Evolutionary conservation across 2,888 invertebrate species (phyloP), one percentile per base, ranked within the genome.

Genomic region (Rambutsinella grinnellia): DNA sequence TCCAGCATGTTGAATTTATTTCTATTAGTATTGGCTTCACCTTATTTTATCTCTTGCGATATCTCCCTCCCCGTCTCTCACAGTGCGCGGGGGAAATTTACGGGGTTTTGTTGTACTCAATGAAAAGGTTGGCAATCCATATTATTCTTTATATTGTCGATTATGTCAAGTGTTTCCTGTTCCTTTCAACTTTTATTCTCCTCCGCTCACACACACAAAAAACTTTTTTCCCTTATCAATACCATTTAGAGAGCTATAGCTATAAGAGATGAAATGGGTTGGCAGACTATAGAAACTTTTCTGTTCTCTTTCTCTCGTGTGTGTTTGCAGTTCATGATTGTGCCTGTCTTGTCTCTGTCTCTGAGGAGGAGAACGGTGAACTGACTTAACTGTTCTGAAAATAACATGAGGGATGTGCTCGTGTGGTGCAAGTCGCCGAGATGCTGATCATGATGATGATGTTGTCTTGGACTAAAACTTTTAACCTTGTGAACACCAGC

Each of bases 91-190:
- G 13, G 36, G 13, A 36, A 36, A 36, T 36, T 36, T 36, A 36
- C 36, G 36, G 36, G 6, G 13, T 36, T 36, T 36, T 36, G 36
- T 36, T 36, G 36, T 36, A 36, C 13, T 36, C 6, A 36, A 36
- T 36, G 36, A 36, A 36, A 36, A 36, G 36, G 36, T 36, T 36
- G 36, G 36, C 36, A 36, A 36, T 36, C 36, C 36, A 36, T 36
- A 36, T 36, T 36, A 36, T 36, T 36, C 36, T 36, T 36, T 36
- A 36, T n/a, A 62, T 49, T 62, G 62, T 62, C 62, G 49, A 62
- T 62, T 47, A 49, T 62, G 62, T 49, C 62, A 62, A 62, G 24
- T 23, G 26, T 46, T 49, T 62, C 62, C 62, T 47, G 56, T 3
- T 36, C 36, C 36, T 56, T 56, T 5, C 6, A 24, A 56, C 8